These are phyloP conservation scores for Phrynocephalus guinanensis DNA, from an alignment of 2,797 vertebrate genomes.

Conservation along the genomic window DNA sequence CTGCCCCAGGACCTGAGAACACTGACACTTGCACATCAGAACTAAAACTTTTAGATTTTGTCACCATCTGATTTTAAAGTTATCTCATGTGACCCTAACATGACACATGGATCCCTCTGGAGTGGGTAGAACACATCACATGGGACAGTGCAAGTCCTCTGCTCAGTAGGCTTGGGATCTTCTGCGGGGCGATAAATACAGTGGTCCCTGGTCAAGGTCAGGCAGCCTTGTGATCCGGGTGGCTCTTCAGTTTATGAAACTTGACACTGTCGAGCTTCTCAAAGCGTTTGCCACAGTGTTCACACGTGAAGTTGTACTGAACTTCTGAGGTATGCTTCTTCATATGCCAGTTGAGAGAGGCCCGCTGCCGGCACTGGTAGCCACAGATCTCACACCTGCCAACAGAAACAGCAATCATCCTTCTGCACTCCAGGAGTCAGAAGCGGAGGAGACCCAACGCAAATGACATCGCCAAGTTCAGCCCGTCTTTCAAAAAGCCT, in stretches of 20 bases:
- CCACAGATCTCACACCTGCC: slow-evolving; percentile 93
- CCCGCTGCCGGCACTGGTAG: slow-evolving; percentile 93
- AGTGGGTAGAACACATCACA: background rate
- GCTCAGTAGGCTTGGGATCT: background rate
- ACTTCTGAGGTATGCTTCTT: slow-evolving; percentile 89
- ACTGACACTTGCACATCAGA: background rate
- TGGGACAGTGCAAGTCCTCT: background rate
- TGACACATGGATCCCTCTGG: background rate
- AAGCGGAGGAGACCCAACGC: background rate
- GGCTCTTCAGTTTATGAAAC: slow-evolving; percentile 93
- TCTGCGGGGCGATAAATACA: slow-evolving; percentile 64
- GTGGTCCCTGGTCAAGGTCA: slow-evolving; percentile 68
- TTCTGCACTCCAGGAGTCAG: background rate
- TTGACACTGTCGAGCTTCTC: slow-evolving; percentile 94
- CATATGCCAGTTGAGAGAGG: slow-evolving; percentile 97
- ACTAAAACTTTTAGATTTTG: background rate
- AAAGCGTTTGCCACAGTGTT: slow-evolving; percentile 90
- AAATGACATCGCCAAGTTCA: background rate
- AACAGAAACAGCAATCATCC: background rate
- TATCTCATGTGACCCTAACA: background rate
- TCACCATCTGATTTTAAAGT: background rate
- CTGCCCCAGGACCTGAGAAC: slow-evolving; percentile 3
- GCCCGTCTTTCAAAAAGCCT: background rate
- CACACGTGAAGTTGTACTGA: slow-evolving; percentile 91
- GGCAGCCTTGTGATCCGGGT: slow-evolving; percentile 85